Evolutionary conservation across 2,113 vertebrate species (phyloP), one percentile per base, ranked within the genome.

Genomic region (Microcebus lehilahytsara): DNA sequence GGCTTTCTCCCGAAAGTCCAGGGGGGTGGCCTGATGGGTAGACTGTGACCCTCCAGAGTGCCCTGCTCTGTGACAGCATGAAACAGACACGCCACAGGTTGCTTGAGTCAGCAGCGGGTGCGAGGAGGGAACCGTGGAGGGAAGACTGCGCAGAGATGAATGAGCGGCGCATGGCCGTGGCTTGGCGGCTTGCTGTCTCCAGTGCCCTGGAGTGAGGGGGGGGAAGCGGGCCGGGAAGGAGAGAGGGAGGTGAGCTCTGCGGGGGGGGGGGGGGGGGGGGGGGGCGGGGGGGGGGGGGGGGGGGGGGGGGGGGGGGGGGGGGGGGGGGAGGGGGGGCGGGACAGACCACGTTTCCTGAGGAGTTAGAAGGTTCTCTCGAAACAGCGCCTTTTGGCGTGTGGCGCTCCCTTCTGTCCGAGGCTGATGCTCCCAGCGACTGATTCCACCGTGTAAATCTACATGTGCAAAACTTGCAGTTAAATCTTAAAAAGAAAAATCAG

Each of bases 11-110:
- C 58, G 2, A 60, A 30, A 37, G 66, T 32, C 23, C 20, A 1
- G 16, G 6, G 5, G 67, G 11, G 37, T 13, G 9, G 72, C 60
- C 89, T 4, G n/a, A 69, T 3, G 0, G 66, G 62, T 7, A 1
- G 30, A 14, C 27, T 0, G 37, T 58, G 89, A 32, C 30, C 53
- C 62, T 67, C 46, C 77, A 9, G 4, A 16, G 10, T 25, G 85
- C 14, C 56, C 22, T 30, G 19, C 84, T 46, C 60, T 0, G 0
- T 12, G 84, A 46, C 37, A 0, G 0, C 27, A 4, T 0, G 30
- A 12, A 27, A 46, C 46, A 23, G 27, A 4, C 3, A 1, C 2
- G 14, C 9, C 9, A n/a, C 16, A 1, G 34, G 0, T 11, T 0
- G 0, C 16, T 16, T n/a, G 42, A 10, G 20, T 27, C 37, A 11